These are phyloP conservation scores for Heteractis magnifica DNA, from an alignment of 92 coral and sea anemone species.

Conservation along the genomic window DNA sequence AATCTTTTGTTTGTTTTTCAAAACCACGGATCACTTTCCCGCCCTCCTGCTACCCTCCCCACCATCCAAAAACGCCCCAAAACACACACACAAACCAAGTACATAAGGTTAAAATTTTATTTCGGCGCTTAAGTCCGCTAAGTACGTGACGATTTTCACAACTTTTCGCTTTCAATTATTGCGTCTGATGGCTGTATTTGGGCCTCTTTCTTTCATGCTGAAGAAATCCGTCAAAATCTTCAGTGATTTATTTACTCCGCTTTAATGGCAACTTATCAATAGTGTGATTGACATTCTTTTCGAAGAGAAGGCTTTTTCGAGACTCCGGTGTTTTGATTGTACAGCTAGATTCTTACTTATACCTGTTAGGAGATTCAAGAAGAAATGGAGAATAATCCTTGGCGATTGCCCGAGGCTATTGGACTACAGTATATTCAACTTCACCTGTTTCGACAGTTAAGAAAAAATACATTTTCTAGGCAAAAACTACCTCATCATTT, in stretches of 20 bases:
- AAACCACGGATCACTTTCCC: not conserved
- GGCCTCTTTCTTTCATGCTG: not conserved
- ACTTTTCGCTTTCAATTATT: not conserved
- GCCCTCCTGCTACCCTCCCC: not conserved
- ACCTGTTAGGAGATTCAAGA: not conserved
- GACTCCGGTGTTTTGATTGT: not conserved
- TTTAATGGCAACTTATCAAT: slow-evolving; percentile 1
- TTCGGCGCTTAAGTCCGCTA: slow-evolving; percentile 2
- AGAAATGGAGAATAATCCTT: not conserved
- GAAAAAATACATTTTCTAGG: not conserved
- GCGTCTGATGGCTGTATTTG: not conserved
- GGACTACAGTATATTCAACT: not conserved
- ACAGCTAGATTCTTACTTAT: not conserved
- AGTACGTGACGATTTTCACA: slow-evolving; percentile 1
- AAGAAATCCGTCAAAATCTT: not conserved
- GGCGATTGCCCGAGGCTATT: not conserved
- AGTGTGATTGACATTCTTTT: not conserved
- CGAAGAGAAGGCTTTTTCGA: not conserved
- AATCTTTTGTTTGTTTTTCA: not conserved
- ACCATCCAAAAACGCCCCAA: not conserved
- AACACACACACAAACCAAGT: not conserved
- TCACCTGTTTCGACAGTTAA: not conserved
- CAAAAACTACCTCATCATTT: not conserved
- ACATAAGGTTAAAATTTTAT: not conserved
- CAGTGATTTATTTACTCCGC: not conserved